These are phyloP conservation scores for Philhelius pedissequus DNA, from an alignment of 2,888 invertebrate species.

Conservation along the genomic window DNA sequence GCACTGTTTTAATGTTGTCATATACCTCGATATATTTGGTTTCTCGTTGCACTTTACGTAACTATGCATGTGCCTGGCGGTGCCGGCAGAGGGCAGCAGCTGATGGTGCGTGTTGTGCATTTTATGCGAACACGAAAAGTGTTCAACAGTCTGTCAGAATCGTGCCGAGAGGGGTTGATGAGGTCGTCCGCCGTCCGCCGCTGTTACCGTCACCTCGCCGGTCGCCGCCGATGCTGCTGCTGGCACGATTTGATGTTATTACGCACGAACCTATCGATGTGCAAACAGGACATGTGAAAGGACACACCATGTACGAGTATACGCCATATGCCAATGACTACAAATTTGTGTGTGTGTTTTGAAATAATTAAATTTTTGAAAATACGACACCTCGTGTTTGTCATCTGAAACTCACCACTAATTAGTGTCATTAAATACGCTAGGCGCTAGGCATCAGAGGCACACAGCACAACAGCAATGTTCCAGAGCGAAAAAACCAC, in stretches of 20 bases:
- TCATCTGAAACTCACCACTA: conserved; percentile 78
- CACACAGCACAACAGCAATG: conserved; percentile 61
- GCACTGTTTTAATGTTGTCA: conserved; percentile 29
- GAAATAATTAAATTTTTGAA: conserved; percentile 71
- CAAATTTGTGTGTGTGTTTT: conserved; percentile 47
- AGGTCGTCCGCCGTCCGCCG: conserved; percentile 42
- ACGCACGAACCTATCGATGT: conserved; percentile 68
- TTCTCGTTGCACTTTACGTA: conserved; percentile 39
- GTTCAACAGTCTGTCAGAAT: conserved; percentile 68
- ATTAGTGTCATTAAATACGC: conserved; percentile 79
- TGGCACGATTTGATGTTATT: conserved; percentile 70
- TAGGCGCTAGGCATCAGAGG: conserved; percentile 74
- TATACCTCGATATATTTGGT: not conserved
- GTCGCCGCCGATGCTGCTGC: too few relatives aligned
- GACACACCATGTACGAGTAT: conserved; percentile 45
- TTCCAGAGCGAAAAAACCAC: conserved; percentile 64
- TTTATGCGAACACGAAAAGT: conserved; percentile 69
- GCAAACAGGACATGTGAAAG: conserved; percentile 66
- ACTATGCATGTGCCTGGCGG: conserved; percentile 46
- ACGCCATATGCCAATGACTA: conserved; percentile 31
- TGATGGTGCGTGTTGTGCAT: conserved; percentile 67
- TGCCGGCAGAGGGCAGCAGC: conserved; percentile 61
- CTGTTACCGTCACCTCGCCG: not conserved
- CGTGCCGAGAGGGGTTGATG: conserved; percentile 65
- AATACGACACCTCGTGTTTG: conserved; percentile 74